Conservation (phyloP, 1,140 invertebrate genomes). For the Micrasema minimum region DNA sequence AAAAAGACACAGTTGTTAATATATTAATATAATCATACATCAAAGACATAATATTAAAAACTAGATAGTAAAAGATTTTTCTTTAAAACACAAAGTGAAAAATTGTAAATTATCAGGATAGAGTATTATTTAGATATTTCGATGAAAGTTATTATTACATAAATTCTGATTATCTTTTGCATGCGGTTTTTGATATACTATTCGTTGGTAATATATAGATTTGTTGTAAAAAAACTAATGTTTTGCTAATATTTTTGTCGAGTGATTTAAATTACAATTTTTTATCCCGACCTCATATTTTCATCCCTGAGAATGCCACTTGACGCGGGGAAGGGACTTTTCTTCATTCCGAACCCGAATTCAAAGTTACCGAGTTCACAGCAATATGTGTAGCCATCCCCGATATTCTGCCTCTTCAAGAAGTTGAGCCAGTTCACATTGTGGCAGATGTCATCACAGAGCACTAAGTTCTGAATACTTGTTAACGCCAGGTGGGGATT, state of each 20-base stretch:
- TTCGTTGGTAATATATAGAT: background rate
- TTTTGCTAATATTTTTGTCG: background rate
- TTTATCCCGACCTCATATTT: conserved; percentile 14
- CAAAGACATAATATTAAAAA: background rate
- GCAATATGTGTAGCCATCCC: conserved; percentile 58
- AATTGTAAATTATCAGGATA: no score
- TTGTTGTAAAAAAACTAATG: background rate
- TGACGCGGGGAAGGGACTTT: conserved; percentile 50
- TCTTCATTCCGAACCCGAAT: conserved; percentile 48
- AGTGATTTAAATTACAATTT: background rate
- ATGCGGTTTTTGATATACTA: no score
- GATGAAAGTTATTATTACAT: no score
- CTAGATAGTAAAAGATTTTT: background rate
- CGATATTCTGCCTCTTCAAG: conserved; percentile 53
- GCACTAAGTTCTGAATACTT: conserved; percentile 51
- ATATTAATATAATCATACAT: background rate
- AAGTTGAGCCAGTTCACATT: conserved; percentile 54
- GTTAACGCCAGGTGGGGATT: conserved; percentile 55
- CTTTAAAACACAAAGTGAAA: no score
- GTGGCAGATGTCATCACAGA: conserved; percentile 57
- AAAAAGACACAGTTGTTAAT: background rate
- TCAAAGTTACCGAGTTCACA: conserved; percentile 58
- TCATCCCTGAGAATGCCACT: conserved; percentile 49
- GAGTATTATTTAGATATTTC: no score
- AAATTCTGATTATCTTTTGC: no score